A percentile compares a stretch with the other conserved stretches of the same genome.
phyloP scores from a whole-genome alignment of 2,888 invertebrate species.

The Buathra laborator region DNA sequence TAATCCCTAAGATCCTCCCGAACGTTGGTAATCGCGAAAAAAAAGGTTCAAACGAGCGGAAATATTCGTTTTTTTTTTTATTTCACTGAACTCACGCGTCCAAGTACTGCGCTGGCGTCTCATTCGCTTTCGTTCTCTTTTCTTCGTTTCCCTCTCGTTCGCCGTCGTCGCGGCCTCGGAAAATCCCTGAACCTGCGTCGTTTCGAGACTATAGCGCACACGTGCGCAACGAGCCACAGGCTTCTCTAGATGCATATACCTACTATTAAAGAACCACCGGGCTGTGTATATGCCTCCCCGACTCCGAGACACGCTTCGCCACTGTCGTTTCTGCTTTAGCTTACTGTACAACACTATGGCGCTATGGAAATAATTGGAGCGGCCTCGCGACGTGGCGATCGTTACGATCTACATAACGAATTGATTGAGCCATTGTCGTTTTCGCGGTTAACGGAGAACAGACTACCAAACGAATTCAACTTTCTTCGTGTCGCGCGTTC shows the following conservation, averaged over 20 bases:
- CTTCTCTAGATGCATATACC: not conserved
- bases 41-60: constrained; percentile 8
- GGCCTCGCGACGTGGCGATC: constrained; percentile 60
- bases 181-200: constrained; percentile 45
- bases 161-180: constrained; percentile 29
- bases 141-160: constrained; percentile 32
- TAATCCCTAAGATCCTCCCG: not conserved
- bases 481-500: constrained; percentile 54
- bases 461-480: constrained; percentile 34
- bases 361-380: constrained; percentile 60
- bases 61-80: constrained; percentile 23
- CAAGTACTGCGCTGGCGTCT: not conserved
- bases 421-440: constrained; percentile 71
- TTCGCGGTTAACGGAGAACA: not conserved
- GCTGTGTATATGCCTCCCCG: not conserved
- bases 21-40: not conserved
- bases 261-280: constrained; percentile 24
- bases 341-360: constrained; percentile 20
- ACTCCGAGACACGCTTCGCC: constrained; percentile 22
- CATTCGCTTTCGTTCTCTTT: constrained; percentile 29
- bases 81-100: constrained; percentile 7
- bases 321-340: not conserved
- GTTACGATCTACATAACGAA: constrained; percentile 66
- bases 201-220: not conserved
- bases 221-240: not conserved